phyloP scores from a whole-genome alignment of 92 coral and sea anemone species.

The Diadumene lineata region DNA sequence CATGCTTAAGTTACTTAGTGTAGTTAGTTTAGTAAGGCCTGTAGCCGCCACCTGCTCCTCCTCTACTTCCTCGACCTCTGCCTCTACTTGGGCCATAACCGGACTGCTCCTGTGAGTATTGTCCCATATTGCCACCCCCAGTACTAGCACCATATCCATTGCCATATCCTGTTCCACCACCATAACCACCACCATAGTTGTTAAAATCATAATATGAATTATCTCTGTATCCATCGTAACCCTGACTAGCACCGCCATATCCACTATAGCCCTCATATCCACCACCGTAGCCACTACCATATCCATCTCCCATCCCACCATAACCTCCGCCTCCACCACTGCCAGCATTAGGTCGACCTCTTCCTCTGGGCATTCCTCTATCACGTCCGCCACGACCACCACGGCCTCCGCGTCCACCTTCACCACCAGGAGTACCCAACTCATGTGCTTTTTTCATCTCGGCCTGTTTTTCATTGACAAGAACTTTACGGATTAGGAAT shows the following conservation, averaged over 20 bases:
- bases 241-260: slow-evolving; percentile 7
- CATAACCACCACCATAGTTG: slow-evolving; percentile 15
- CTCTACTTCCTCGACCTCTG: slow-evolving; percentile 41
- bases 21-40: slow-evolving; percentile 49
- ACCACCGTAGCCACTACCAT: slow-evolving; percentile 15
- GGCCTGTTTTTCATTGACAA: slow-evolving; percentile 57
- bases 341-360: slow-evolving; percentile 41
- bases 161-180: not conserved
- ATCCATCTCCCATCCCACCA: slow-evolving; percentile 38
- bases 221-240: not conserved
- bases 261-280: slow-evolving; percentile 51
- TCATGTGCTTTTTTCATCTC: slow-evolving; percentile 96
- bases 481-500: slow-evolving; percentile 64
- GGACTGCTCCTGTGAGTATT: slow-evolving; percentile 66
- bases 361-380: slow-evolving; percentile 45
- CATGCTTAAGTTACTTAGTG: not conserved
- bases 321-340: slow-evolving; percentile 40
- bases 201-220: not conserved
- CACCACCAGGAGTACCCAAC: slow-evolving; percentile 52
- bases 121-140: slow-evolving; percentile 48
- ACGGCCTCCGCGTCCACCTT: slow-evolving; percentile 61
- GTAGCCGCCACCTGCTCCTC: slow-evolving; percentile 46
- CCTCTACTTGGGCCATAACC: slow-evolving; percentile 86
- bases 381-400: slow-evolving; percentile 56
- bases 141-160: slow-evolving; percentile 15